phyloP scores from a whole-genome alignment of 1,140 invertebrate genomes.

The Arctopsyche grandis region DNA sequence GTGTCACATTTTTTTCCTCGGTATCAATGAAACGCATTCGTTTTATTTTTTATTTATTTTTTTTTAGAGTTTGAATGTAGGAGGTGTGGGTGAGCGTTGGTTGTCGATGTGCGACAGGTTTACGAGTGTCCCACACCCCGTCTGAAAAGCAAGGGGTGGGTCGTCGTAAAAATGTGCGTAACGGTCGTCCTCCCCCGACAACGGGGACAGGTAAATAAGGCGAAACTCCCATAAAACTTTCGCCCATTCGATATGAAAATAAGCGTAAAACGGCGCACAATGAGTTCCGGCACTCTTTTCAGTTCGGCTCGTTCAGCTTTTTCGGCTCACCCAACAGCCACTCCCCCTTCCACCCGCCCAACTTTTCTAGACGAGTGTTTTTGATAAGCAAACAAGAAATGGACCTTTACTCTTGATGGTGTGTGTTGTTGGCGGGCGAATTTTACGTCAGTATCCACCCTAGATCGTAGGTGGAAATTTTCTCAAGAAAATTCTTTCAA shows the following conservation, averaged over 20 bases:
- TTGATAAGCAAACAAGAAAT: too few relatives aligned
- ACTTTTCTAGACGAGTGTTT: too few relatives aligned
- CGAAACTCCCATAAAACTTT: constrained; percentile 39
- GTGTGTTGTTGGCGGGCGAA: too few relatives aligned
- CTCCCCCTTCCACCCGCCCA: too few relatives aligned
- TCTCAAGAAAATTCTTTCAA: too few relatives aligned
- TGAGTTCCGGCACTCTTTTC: not conserved
- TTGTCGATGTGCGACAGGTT: not conserved
- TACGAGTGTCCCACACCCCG: not conserved
- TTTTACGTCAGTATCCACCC: too few relatives aligned
- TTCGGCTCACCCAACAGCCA: too few relatives aligned
- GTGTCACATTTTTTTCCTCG: not conserved
- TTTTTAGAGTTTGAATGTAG: not conserved
- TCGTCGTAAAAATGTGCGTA: constrained; percentile 26
- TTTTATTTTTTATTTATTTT: not conserved
- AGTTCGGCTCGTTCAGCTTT: not conserved
- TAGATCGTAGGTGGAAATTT: too few relatives aligned
- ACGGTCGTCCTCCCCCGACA: not conserved
- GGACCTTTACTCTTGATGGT: too few relatives aligned
- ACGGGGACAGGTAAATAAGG: constrained; percentile 38
- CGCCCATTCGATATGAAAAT: constrained; percentile 29
- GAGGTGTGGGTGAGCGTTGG: not conserved
- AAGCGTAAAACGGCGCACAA: constrained; percentile 12
- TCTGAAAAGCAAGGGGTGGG: not conserved
- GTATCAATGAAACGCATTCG: not conserved